Conservation (phyloP, 2,888 invertebrate species). For the Phyto melanocephala region DNA sequence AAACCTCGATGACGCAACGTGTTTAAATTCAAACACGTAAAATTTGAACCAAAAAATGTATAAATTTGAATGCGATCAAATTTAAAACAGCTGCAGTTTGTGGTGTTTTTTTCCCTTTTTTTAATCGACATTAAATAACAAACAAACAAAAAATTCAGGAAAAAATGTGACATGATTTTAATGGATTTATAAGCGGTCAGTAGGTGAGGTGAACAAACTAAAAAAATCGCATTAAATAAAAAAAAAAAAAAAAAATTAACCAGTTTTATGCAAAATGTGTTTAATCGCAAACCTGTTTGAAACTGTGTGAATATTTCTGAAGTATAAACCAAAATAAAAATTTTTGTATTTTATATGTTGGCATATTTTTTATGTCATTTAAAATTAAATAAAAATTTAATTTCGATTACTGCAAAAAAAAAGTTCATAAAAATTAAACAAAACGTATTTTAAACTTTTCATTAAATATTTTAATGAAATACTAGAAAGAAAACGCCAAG, state of each 20-base stretch:
- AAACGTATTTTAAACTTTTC: constrained; percentile 14
- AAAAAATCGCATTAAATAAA: not conserved
- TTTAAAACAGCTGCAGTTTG: constrained; percentile 2
- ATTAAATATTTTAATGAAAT: not conserved
- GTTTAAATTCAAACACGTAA: not conserved
- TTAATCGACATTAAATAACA: not conserved
- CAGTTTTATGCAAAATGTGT: not conserved
- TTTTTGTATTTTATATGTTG: not conserved
- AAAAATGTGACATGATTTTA: not conserved
- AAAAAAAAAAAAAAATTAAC: not conserved
- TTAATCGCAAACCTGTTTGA: not conserved
- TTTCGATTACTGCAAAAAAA: not conserved
- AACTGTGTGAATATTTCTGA: not conserved
- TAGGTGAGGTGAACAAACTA: constrained; percentile 52
- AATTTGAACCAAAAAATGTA: not conserved
- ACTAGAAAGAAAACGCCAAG: not conserved
- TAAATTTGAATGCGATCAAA: not conserved
- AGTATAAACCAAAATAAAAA: not conserved
- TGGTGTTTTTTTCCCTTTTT: not conserved
- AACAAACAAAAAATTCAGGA: not conserved
- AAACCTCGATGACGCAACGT: not conserved
- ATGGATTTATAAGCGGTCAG: constrained; percentile 47
- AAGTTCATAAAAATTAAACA: not conserved
- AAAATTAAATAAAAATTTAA: not conserved
- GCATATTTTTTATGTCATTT: not conserved